These are phyloP conservation scores for Hyperopisus bebe DNA, from an alignment of 2,113 vertebrate genomes.

Conservation along the genomic window DNA sequence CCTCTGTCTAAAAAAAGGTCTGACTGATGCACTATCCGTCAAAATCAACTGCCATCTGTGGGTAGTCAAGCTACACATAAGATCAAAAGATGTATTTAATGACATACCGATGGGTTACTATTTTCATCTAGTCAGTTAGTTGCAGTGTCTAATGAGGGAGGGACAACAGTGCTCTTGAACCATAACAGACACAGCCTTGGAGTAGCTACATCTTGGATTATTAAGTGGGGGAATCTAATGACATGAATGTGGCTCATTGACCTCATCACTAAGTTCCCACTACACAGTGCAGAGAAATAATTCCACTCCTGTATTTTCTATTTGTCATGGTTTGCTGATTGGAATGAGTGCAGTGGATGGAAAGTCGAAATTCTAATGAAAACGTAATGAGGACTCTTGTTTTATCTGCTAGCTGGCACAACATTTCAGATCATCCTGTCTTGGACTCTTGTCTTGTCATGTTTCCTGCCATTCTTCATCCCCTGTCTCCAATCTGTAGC, in stretches of 20 bases:
- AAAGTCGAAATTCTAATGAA: conserved; percentile 7
- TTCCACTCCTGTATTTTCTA: conserved; percentile 8
- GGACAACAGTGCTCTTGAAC: neutral
- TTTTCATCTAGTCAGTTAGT: neutral
- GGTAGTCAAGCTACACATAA: neutral
- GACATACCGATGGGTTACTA: neutral
- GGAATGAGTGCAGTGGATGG: neutral
- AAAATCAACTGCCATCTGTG: neutral
- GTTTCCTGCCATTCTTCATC: neutral
- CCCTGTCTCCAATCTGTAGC: neutral
- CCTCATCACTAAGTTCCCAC: neutral
- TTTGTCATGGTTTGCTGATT: conserved; percentile 5
- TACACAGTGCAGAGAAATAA: neutral
- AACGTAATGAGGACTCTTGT: conserved; percentile 9
- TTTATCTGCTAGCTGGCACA: neutral
- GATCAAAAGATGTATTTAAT: neutral
- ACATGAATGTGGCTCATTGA: neutral
- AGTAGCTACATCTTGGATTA: neutral
- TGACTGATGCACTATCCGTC: neutral
- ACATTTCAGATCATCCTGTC: conserved; percentile 8
- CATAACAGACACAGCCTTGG: neutral
- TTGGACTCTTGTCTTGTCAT: neutral
- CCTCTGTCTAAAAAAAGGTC: neutral
- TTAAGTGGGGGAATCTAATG: neutral
- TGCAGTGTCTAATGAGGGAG: neutral